Evolutionary conservation across 2,888 invertebrate species (phyloP).

Genomic region (Melikaiella ostensackeni): DNA sequence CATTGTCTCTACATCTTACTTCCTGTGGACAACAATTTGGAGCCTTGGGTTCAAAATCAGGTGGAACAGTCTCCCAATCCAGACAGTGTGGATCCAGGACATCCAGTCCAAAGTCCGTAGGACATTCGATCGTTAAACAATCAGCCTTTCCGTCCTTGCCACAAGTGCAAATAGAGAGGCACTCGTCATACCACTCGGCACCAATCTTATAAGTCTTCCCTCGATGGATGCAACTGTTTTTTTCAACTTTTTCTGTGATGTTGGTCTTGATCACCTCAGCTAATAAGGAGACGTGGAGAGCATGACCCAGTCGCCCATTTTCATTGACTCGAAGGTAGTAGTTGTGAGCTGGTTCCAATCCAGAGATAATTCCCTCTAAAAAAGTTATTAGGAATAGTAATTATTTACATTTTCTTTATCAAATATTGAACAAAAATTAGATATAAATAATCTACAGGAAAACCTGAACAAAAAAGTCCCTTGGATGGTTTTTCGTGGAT

Average conservation of each 20-base stretch:
- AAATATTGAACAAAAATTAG: background rate
- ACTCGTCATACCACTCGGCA: slow-evolving; percentile 84
- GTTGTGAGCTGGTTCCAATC: slow-evolving; percentile 73
- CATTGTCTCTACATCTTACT: slow-evolving; percentile 88
- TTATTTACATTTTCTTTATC: background rate
- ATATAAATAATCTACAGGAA: background rate
- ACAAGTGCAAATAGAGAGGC: slow-evolving; percentile 88
- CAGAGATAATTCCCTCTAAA: slow-evolving; percentile 71
- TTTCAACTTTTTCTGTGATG: slow-evolving; percentile 67
- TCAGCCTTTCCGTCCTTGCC: slow-evolving; percentile 82
- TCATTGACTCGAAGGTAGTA: slow-evolving; percentile 75
- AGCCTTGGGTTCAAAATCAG: slow-evolving; percentile 83
- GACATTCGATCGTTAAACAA: slow-evolving; percentile 89
- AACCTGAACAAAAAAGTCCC: too few species aligned
- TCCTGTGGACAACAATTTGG: slow-evolving; percentile 89
- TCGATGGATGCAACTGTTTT: slow-evolving; percentile 67
- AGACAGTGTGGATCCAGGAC: slow-evolving; percentile 90
- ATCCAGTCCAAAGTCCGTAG: slow-evolving; percentile 91
- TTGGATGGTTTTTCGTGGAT: background rate
- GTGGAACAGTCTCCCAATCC: slow-evolving; percentile 90
- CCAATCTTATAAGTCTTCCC: slow-evolving; percentile 77
- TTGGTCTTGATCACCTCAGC: slow-evolving; percentile 72
- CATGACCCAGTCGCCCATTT: slow-evolving; percentile 66
- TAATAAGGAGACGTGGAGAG: slow-evolving; percentile 69
- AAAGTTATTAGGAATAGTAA: background rate